phyloP scores from a whole-genome alignment of 2,113 vertebrate genomes.

The Nyctibius bracteatus region DNA sequence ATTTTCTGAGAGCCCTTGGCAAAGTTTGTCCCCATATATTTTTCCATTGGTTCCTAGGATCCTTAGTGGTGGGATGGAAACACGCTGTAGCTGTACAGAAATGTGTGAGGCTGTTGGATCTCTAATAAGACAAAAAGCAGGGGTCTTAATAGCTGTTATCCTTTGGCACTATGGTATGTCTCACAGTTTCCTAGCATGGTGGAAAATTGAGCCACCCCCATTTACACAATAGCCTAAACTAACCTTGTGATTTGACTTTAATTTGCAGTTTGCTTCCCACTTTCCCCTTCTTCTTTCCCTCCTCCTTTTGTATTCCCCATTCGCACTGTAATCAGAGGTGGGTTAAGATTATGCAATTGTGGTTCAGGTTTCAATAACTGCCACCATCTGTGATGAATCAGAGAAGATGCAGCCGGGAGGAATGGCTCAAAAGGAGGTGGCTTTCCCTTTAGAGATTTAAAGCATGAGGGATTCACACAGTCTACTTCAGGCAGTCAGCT shows the following conservation, averaged over 20 bases:
- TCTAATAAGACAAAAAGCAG: not conserved
- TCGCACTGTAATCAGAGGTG: conserved; percentile 23
- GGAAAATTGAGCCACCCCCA: not conserved
- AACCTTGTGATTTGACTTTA: conserved; percentile 39
- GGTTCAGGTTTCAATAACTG: not conserved
- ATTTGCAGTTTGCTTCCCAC: not conserved
- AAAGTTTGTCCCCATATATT: not conserved
- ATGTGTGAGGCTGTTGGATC: not conserved
- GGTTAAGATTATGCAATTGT: not conserved
- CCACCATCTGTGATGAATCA: conserved; percentile 31
- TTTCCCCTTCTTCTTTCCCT: not conserved
- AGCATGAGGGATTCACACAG: not conserved
- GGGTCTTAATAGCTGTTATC: not conserved
- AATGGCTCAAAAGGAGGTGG: not conserved
- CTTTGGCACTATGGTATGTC: not conserved
- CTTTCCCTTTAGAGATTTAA: not conserved
- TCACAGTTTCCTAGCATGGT: not conserved
- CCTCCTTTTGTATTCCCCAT: conserved; percentile 4
- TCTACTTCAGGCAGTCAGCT: not conserved
- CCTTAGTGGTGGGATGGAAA: not conserved
- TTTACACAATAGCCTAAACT: conserved; percentile 6
- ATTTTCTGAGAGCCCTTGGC: not conserved
- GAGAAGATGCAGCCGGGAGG: not conserved
- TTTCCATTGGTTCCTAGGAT: not conserved
- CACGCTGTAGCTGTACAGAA: not conserved